Evolutionary conservation across 2,888 invertebrate genomes (phyloP).

Genomic region (Drosophila nr. medialis): DNA sequence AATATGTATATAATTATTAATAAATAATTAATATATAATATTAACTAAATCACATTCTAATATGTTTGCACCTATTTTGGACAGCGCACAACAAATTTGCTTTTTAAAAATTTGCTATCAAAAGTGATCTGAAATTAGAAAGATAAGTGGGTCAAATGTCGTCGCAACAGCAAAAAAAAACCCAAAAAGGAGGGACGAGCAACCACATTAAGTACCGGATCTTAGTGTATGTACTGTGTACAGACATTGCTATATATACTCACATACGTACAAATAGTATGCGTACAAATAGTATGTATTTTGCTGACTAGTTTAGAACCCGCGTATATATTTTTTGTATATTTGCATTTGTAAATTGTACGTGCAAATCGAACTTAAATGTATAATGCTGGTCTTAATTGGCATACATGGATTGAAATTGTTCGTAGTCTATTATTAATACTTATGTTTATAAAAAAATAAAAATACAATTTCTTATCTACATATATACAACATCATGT

Average conservation of each 20-base stretch:
- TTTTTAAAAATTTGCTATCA: too few relatives aligned
- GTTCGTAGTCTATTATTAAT: background rate
- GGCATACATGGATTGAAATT: background rate
- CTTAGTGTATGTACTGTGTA: background rate
- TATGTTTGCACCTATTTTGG: background rate
- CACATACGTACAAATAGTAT: too few relatives aligned
- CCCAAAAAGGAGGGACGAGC: background rate
- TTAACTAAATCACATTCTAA: background rate
- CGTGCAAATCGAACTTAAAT: background rate
- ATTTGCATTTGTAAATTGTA: background rate
- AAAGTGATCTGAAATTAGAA: background rate
- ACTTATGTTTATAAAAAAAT: background rate
- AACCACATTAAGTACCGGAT: background rate
- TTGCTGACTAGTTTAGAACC: background rate
- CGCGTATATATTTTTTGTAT: background rate
- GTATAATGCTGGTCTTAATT: background rate
- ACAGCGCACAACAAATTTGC: background rate
- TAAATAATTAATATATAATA: background rate
- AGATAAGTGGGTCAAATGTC: background rate
- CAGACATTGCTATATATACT: background rate
- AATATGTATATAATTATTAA: background rate
- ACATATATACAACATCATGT: slow-evolving; percentile 7
- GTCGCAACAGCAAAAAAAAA: background rate
- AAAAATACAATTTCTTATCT: background rate
- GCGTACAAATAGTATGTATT: background rate